Conservation (phyloP, 2,113 vertebrate genomes). For the Rhinolophus ferrumequinum region DNA sequence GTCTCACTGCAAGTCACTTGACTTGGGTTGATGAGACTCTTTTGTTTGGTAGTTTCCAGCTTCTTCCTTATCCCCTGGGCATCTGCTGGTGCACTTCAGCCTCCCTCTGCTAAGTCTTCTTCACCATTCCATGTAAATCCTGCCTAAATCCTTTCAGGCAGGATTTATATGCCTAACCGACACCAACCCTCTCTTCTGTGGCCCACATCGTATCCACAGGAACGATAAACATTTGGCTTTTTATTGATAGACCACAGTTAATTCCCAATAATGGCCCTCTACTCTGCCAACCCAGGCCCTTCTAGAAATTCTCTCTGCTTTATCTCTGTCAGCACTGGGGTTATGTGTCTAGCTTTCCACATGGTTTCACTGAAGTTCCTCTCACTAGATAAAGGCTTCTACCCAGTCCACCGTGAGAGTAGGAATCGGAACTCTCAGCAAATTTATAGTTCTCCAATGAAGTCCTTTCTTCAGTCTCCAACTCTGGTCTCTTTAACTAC, state of each 20-base stretch:
- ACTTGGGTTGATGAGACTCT: not conserved
- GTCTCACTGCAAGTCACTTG: not conserved
- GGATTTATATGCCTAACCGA: too few relatives aligned
- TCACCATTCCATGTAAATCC: not conserved
- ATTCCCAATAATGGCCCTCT: not conserved
- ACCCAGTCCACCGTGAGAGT: not conserved
- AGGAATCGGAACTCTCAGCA: not conserved
- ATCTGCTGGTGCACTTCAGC: not conserved
- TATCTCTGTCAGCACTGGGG: not conserved
- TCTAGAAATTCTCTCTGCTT: not conserved
- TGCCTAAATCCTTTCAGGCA: not conserved
- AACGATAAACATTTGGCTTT: not conserved
- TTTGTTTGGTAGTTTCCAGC: not conserved
- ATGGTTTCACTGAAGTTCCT: not conserved
- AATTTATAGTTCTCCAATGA: not conserved
- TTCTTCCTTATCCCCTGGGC: not conserved
- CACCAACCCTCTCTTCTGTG: not conserved
- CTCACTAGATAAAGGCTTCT: not conserved
- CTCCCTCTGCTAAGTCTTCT: not conserved
- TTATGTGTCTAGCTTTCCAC: not conserved
- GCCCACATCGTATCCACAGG: not conserved
- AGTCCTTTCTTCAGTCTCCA: not conserved
- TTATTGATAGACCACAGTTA: not conserved
- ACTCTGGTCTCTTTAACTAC: not conserved
- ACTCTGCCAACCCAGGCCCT: not conserved